Evolutionary conservation across 2,888 invertebrate species (phyloP).

Genomic region (Euclidia mi): DNA sequence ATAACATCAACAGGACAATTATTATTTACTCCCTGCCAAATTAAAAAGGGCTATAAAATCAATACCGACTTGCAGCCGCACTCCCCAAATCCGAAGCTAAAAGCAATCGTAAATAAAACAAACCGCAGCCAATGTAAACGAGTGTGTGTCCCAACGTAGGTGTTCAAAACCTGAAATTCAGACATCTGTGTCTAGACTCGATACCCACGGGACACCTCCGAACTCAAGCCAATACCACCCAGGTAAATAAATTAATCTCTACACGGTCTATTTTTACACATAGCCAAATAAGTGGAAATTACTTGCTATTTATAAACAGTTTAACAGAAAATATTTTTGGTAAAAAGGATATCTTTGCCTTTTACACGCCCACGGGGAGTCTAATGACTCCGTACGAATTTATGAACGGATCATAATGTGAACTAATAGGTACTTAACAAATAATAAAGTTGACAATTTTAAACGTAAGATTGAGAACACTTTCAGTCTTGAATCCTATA

Average conservation of each 20-base stretch:
- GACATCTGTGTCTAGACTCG: constrained; percentile 74
- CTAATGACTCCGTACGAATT: not conserved
- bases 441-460: no score
- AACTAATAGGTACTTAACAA: no score
- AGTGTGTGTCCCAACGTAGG: constrained; percentile 24
- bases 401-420: not conserved
- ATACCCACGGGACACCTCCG: constrained; percentile 66
- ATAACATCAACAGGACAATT: no score
- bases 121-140: constrained; percentile 8
- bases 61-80: no score
- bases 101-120: not conserved
- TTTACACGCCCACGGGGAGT: not conserved
- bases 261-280: constrained; percentile 68
- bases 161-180: constrained; percentile 60
- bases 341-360: not conserved
- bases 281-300: constrained; percentile 24
- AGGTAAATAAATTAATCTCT: constrained; percentile 75
- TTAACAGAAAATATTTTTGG: not conserved
- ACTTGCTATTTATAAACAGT: not conserved
- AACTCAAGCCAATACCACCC: constrained; percentile 62
- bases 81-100: not conserved
- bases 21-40: no score
- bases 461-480: no score
- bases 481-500: no score
- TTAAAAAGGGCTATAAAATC: no score